A percentile compares a stretch with the other conserved stretches of the same genome.
These are phyloP conservation scores for Catocala nupta DNA, from an alignment of 2,888 invertebrate species.

Conservation along the genomic window DNA sequence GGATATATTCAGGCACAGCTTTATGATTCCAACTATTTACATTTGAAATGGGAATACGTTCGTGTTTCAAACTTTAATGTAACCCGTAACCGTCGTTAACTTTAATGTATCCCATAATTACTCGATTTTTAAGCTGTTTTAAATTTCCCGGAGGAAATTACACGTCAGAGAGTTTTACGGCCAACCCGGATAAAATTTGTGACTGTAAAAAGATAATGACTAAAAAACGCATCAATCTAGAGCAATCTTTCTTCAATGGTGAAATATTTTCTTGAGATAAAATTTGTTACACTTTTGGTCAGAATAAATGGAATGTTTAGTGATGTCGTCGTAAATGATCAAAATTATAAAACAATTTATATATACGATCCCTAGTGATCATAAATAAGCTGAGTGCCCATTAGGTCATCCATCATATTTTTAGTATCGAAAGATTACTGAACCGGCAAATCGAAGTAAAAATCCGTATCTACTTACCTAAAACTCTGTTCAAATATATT, in stretches of 20 bases:
- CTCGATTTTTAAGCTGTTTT: conserved; percentile 42
- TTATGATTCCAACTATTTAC: no score
- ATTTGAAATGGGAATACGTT: conserved; percentile 15
- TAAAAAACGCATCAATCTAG: conserved; percentile 25
- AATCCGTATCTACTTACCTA: not conserved
- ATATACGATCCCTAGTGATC: not conserved
- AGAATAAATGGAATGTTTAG: conserved; percentile 2
- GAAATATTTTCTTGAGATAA: conserved; percentile 14
- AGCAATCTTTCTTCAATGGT: conserved; percentile 16
- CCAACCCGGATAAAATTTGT: conserved; percentile 30
- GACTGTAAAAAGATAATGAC: conserved; percentile 36
- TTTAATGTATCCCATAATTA: conserved; percentile 44
- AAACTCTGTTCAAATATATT: conserved; percentile 40
- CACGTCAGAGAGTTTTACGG: conserved; percentile 30
- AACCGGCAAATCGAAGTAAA: not conserved
- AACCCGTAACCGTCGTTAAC: conserved; percentile 28
- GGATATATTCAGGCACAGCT: no score
- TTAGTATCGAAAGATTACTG: not conserved
- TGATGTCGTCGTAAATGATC: not conserved
- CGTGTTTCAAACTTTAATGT: conserved; percentile 29
- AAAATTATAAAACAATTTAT: no score
- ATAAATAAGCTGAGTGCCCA: not conserved
- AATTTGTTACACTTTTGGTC: conserved; percentile 8
- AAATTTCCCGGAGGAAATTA: conserved; percentile 37
- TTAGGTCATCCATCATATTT: not conserved